Evolutionary conservation across 2,888 invertebrate species (phyloP).

Genomic region (Nasonovia ribisnigri): DNA sequence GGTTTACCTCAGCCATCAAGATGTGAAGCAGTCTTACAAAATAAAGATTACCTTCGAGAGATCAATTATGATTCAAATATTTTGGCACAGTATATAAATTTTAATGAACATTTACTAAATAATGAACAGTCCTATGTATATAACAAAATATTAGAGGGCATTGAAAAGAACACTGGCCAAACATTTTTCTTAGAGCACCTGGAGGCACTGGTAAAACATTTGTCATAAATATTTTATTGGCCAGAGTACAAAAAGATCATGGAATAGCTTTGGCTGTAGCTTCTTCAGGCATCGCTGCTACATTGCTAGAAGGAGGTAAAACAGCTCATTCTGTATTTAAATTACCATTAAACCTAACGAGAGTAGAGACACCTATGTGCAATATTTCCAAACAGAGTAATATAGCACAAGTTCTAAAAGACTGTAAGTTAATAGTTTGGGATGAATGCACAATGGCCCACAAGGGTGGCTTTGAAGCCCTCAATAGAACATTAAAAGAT

Average conservation of each 20-base stretch:
- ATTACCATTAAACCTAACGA: conserved; percentile 68
- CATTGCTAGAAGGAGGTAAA: conserved; percentile 69
- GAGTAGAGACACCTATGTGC: conserved; percentile 66
- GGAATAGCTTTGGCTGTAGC: conserved; percentile 64
- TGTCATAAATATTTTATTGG: conserved; percentile 69
- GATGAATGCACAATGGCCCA: no score
- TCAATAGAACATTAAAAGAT: conserved; percentile 67
- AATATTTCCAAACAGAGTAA: conserved; percentile 67
- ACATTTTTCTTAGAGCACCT: conserved; percentile 67
- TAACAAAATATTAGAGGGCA: no score
- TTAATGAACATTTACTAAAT: no score
- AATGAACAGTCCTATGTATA: no score
- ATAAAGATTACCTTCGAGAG: no score
- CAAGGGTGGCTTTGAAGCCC: conserved; percentile 67
- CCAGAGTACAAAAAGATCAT: conserved; percentile 67
- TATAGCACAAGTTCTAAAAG: no score
- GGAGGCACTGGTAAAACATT: conserved; percentile 70
- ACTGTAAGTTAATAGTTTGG: no score
- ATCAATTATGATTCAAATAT: no score
- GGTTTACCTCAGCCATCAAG: no score
- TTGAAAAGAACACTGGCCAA: no score
- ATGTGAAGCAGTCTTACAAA: no score
- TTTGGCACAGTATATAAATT: no score
- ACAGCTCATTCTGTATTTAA: conserved; percentile 69
- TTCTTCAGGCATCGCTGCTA: conserved; percentile 70